These are phyloP conservation scores for Parnassius smintheus DNA, from an alignment of 2,888 invertebrate genomes.

Conservation along the genomic window DNA sequence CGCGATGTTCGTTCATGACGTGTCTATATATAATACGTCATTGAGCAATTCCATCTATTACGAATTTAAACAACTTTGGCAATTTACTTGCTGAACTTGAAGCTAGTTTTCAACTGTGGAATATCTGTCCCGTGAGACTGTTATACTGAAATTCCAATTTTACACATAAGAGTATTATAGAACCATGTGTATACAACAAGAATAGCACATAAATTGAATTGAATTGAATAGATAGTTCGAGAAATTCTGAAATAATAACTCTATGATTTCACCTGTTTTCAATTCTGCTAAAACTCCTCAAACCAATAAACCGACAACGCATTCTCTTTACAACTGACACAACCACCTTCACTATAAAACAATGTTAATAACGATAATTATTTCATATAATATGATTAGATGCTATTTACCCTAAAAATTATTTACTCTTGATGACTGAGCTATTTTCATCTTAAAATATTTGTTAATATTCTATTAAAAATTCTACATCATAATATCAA, in stretches of 20 bases:
- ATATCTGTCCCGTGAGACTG: constrained; percentile 33
- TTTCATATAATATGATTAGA: too few species aligned
- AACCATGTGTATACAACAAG: too few species aligned
- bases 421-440: too few species aligned
- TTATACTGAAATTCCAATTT: constrained; percentile 30
- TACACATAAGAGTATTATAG: constrained; percentile 25
- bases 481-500: too few species aligned
- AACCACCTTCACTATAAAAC: not conserved
- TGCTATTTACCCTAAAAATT: too few species aligned
- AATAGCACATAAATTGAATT: not conserved
- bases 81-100: constrained; percentile 34
- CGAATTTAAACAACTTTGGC: constrained; percentile 12
- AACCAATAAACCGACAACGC: not conserved
- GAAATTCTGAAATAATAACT: constrained; percentile 23
- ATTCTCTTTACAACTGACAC: not conserved
- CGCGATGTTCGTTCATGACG: too few species aligned
- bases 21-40: too few species aligned
- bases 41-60: constrained; percentile 8
- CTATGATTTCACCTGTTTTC: constrained; percentile 21
- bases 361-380: too few species aligned
- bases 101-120: constrained; percentile 32
- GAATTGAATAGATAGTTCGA: constrained; percentile 24
- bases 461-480: too few species aligned
- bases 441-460: too few species aligned
- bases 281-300: constrained; percentile 6